phyloP scores from a whole-genome alignment of 2,888 invertebrate genomes.

The Heteromyza rotundicornis region DNA sequence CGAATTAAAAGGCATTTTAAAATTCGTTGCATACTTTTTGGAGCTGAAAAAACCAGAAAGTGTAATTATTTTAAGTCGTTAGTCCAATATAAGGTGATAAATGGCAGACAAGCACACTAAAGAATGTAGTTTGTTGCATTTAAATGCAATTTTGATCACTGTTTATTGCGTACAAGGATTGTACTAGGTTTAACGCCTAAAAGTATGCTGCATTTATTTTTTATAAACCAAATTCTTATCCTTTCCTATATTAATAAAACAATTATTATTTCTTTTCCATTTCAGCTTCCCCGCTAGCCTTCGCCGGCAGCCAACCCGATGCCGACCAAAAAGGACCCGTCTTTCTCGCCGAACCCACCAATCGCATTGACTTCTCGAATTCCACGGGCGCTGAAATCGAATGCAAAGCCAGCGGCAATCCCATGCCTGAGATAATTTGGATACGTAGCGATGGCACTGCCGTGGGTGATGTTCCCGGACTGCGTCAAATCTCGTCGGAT shows the following conservation, averaged over 20 bases:
- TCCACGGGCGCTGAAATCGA: constrained; percentile 92
- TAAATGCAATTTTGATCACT: too few relatives aligned
- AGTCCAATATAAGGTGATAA: too few relatives aligned
- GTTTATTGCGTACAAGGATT: too few relatives aligned
- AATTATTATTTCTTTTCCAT: too few relatives aligned
- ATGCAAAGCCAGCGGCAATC: constrained; percentile 89
- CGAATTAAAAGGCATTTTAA: too few relatives aligned
- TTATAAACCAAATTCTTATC: too few relatives aligned
- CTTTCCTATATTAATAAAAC: too few relatives aligned
- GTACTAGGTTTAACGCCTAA: not conserved
- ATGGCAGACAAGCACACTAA: too few relatives aligned
- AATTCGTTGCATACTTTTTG: too few relatives aligned
- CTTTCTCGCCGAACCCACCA: constrained; percentile 89
- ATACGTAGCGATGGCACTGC: constrained; percentile 88
- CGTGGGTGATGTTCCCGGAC: constrained; percentile 87
- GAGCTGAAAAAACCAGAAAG: too few relatives aligned
- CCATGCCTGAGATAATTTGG: constrained; percentile 92
- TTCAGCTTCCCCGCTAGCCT: constrained; percentile 37
- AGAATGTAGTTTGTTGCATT: too few relatives aligned
- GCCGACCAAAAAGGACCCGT: constrained; percentile 87
- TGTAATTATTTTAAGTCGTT: too few relatives aligned
- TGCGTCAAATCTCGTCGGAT: constrained; percentile 86
- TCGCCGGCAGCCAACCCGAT: constrained; percentile 65
- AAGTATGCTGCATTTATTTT: not conserved
- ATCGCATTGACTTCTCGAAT: constrained; percentile 92